phyloP scores from a whole-genome alignment of 2,888 invertebrate genomes.

The Macropis europaea region DNA sequence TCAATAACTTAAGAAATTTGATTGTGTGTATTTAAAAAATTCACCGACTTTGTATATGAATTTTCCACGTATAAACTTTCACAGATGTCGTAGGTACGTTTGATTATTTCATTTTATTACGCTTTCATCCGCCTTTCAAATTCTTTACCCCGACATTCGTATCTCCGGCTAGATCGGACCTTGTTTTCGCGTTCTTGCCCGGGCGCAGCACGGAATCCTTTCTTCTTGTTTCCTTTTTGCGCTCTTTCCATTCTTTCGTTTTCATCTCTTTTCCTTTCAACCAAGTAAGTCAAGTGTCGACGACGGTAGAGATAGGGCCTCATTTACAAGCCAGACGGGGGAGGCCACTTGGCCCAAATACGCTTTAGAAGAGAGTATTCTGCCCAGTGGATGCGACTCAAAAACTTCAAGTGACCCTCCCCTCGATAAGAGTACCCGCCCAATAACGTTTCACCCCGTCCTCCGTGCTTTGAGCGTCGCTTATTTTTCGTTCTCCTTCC shows the following conservation, averaged over 20 bases:
- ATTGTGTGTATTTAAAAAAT: too few relatives aligned
- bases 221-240: slow-evolving; percentile 37
- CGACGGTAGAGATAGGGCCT: slow-evolving; percentile 53
- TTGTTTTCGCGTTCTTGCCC: slow-evolving; percentile 38
- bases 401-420: slow-evolving; percentile 49
- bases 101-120: slow-evolving; percentile 4
- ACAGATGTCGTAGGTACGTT: too few relatives aligned
- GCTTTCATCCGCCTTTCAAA: not conserved
- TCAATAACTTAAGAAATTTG: too few relatives aligned
- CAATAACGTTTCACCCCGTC: slow-evolving; percentile 15
- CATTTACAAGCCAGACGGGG: slow-evolving; percentile 59
- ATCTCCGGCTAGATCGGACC: slow-evolving; percentile 24
- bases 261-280: slow-evolving; percentile 52
- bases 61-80: too few relatives aligned
- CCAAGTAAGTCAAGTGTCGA: slow-evolving; percentile 62
- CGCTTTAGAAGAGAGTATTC: slow-evolving; percentile 43
- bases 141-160: slow-evolving; percentile 6
- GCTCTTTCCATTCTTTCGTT: slow-evolving; percentile 39
- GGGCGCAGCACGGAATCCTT: slow-evolving; percentile 16
- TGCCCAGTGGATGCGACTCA: slow-evolving; percentile 40
- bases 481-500: not conserved
- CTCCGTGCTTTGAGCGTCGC: not conserved
- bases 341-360: slow-evolving; percentile 61
- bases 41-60: too few relatives aligned
- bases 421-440: slow-evolving; percentile 33